phyloP scores from a whole-genome alignment of 2,888 invertebrate genomes.

The Sminthurinus aureus region DNA sequence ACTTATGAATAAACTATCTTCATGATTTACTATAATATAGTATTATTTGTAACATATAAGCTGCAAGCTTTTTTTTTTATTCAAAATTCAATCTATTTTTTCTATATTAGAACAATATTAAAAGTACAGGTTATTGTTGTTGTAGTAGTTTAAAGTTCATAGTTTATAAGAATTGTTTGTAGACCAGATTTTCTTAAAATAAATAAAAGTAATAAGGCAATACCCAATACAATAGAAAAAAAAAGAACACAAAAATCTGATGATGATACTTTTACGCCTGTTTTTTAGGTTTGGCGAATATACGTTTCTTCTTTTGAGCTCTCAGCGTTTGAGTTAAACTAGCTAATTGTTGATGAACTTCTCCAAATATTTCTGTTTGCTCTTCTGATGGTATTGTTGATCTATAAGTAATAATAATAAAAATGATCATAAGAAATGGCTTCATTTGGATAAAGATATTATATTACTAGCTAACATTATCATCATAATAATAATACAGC shows the following conservation, averaged over 20 bases:
- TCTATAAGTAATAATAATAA: conserved; percentile 63
- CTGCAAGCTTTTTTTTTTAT: not conserved
- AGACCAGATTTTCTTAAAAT: conserved; percentile 8
- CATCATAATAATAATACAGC: not conserved
- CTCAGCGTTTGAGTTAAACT: conserved; percentile 74
- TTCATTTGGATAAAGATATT: not conserved
- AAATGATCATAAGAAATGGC: too few relatives aligned
- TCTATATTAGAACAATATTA: not conserved
- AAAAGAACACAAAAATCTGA: conserved; percentile 1
- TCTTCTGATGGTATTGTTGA: conserved; percentile 88
- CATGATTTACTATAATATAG: too few relatives aligned
- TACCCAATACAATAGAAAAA: not conserved
- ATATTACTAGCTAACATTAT: not conserved
- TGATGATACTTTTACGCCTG: conserved; percentile 66
- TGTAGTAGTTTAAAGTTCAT: not conserved
- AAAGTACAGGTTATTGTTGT: not conserved
- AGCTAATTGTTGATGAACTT: conserved; percentile 79
- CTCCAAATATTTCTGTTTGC: conserved; percentile 82
- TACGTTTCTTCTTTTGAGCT: conserved; percentile 70
- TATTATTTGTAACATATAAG: too few relatives aligned
- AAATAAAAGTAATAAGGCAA: not conserved
- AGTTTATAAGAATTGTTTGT: not conserved
- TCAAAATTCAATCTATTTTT: not conserved
- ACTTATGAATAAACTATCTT: too few relatives aligned
- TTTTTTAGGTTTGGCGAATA: conserved; percentile 70